Base-by-base conservation (phyloP, 2,113 vertebrate species). In the Corythoichthys intestinalis region DNA sequence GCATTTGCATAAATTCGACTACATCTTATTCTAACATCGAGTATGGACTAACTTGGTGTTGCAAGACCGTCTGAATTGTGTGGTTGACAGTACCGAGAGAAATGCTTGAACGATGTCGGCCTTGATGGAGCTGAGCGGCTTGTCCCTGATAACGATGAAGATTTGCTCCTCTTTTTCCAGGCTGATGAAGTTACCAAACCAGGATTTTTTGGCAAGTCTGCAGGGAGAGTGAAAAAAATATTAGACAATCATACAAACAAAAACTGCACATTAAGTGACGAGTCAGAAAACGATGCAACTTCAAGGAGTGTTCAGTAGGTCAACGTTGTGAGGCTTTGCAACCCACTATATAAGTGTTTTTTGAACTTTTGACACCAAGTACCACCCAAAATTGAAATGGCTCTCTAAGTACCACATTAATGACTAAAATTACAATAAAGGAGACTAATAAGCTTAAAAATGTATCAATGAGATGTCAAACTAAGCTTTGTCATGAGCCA, bases 141-240 rank as follows among this genome's bases (percentile, higher is more conserved):
- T 98, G 89, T 99, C 97, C 84, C 90, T 96, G 90, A 99, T 98
- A 78, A 99, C 97, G 72, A 98, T 94, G 48, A 99, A 99, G 90
- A 99, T 96, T 92, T 99, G 97, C 79, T 99, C 97, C 87, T 99
- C 97, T 89, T 99, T 99, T 86, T 99, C 97, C 87, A 98, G 88
- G 88, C 88, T 99, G 92, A 99, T 96, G 87, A 99, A 99, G 90
- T 99, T 99, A 91, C 97, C 97, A 0, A 99, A 99, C 97, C 97
- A 99, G 64, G 97, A 99, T 87, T 98, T 99, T 93, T 99, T 99
- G 94, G 97, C 97, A 91, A 99, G 95, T 91, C 97, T 99, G 91
- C 4, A 14, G 65, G 9, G 38, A 15, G 46, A 65, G 9, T 71
- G 7, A 47, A 62, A 14, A 63, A 37, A 1, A 60, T 39, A 47